Evolutionary conservation across 2,888 invertebrate species (phyloP), one percentile per base, ranked within the genome.

Genomic region (Erebia aethiops): DNA sequence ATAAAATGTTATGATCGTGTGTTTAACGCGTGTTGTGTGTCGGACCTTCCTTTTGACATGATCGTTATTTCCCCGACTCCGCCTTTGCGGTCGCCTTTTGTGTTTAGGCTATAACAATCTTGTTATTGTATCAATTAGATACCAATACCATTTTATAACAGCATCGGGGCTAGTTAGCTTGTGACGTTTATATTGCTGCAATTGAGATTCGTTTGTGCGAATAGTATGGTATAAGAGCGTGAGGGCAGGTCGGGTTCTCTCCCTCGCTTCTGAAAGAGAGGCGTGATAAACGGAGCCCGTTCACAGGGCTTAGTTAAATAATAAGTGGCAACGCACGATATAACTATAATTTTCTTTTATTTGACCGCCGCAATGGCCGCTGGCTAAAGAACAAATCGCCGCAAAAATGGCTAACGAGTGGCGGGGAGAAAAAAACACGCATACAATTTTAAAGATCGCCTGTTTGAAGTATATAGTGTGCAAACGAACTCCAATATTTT

Each of bases 1-100:
- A 93, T 93, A 93, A 93, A 93, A 93, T 90, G 90, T 93, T 93
- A 93, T 92, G 91, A 90, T 91, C 89, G 92, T 92, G 88, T 92
- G 93, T 91, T 93, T 92, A 91, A 92, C 92, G 92, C 92, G 88
- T 88, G 91, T 90, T 89, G 86, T 90, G 87, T 88, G 92, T 90
- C 92, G 92, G 92, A 79, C 90, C 91, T 89, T 88, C 89, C 87
- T 91, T 92, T 92, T 91, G 92, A 92, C 92, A 91, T 88, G 89
- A 90, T 91, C 89, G 89, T 92, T 91, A 92, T 90, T 86, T 85
- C 67, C 86, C 87, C 85, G 83, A 82, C 87, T 84, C 88, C 86
- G 87, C 88, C 90, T 91, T 85, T 88, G 91, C 89, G 91, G 91
- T 89, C 84, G 84, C 82, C 90, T 89, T 90, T 90, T 90, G 91